Evolutionary conservation across 2,888 invertebrate species (phyloP), one percentile per base, ranked within the genome.

Genomic region (Drosophila ustulata): DNA sequence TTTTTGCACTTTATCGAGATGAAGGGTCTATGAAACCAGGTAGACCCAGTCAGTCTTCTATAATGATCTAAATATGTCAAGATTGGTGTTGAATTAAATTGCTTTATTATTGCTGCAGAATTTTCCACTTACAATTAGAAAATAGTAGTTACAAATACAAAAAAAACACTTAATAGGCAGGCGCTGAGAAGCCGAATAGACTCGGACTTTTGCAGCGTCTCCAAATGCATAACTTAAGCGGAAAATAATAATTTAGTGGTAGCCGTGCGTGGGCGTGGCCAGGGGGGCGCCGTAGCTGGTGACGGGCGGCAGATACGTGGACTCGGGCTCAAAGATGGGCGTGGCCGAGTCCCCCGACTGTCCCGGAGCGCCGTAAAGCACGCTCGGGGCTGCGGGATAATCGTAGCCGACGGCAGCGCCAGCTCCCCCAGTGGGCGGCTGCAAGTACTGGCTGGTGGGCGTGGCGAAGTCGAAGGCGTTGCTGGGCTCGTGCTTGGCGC

Each of bases 401-500:
- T 90, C 90, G 52, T 89, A 90, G 18, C 88, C 90, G 1, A 68
- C 46, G 0, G 80, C 59, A 9, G 23, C 45, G 6, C 45, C 45
- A 18, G 18, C 18, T 18, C 18, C 18, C 18, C 18, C 18, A 18
- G 79, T 74, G 8, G 89, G 79, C 4, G 81, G 62, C 51, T 81
- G 81, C 58, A 87, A 56, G 53, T 84, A 88, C 43, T 87, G 81
- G 18, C 75, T 61, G 9, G 56, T 71, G 45, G 81, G 76, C 43
- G 75, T 70, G 66, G 76, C 76, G 56, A 67, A 78, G 28, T 78
- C 73, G 28, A 66, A 78, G 18, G 74, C 80, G 3, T 49, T 45
- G 46, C 81, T 76, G 1, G 69, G n/a, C 59, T 92, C 92, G 50
- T 90, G 90, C 37, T 89, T 90, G 62, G 90, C 88, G 3, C 91